Conservation (phyloP, 92 coral and sea anemone species). For the Muricea muricata region DNA sequence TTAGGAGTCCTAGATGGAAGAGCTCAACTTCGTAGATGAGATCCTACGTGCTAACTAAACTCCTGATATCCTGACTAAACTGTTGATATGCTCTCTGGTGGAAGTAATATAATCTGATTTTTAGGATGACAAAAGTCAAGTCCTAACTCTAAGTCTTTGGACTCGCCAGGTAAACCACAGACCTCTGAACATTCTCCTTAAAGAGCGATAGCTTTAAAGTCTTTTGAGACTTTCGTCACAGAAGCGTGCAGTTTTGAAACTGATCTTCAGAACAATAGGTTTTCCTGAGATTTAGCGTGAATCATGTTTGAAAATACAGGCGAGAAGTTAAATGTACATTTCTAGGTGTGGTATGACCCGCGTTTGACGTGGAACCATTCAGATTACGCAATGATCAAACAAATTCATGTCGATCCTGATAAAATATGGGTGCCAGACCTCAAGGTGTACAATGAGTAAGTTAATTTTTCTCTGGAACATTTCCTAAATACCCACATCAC, state of each 20-base stretch:
- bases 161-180: constrained; percentile 79
- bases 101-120: background rate
- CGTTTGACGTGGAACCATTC: constrained; percentile 27
- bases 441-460: constrained; percentile 36
- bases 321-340: background rate
- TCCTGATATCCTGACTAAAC: no score
- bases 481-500: background rate
- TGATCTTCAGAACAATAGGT: background rate
- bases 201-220: no score
- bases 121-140: constrained; percentile 95
- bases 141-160: constrained; percentile 94
- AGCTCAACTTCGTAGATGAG: no score
- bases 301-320: background rate
- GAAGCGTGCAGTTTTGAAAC: background rate
- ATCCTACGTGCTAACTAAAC: no score
- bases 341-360: constrained; percentile 34
- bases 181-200: no score
- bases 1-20: no score
- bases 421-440: constrained; percentile 44
- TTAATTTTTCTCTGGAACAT: background rate
- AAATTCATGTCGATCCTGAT: constrained; percentile 20
- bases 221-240: background rate
- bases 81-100: background rate
- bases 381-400: background rate
- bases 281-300: background rate